phyloP scores from a whole-genome alignment of 37 sponge, comb jelly and placozoan species.

The Diacarnus erythraeanus region DNA sequence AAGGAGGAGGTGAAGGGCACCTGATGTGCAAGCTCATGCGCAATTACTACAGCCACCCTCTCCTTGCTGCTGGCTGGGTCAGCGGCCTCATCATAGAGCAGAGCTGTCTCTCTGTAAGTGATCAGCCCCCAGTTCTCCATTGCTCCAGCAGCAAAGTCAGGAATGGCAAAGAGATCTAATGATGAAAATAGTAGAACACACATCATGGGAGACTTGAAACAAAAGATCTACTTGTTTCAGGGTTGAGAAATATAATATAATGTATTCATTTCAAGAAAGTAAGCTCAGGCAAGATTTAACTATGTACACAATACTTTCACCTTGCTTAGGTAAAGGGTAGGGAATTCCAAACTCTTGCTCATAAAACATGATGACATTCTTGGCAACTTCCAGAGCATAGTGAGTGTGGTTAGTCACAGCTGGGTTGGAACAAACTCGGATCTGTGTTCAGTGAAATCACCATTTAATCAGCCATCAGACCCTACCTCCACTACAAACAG shows the following conservation, averaged over 20 bases:
- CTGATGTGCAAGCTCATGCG: slow-evolving; percentile 98
- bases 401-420: slow-evolving; percentile 51
- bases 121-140: slow-evolving; percentile 99
- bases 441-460: slow-evolving; percentile 46
- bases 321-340: slow-evolving; percentile 94
- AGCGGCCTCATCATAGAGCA: slow-evolving; percentile 63
- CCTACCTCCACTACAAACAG: no score
- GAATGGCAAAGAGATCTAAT: slow-evolving; percentile 94
- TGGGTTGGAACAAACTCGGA: slow-evolving; percentile 85
- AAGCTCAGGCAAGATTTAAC: no score
- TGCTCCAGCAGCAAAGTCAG: slow-evolving; percentile 92
- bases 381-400: slow-evolving; percentile 74
- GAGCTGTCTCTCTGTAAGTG: slow-evolving; percentile 89
- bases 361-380: slow-evolving; percentile 66
- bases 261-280: neutral
- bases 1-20: no score
- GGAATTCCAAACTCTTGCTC: slow-evolving; percentile 74
- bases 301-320: slow-evolving; percentile 38
- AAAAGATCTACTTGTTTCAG: no score
- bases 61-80: slow-evolving; percentile 68
- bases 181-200: no score
- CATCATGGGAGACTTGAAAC: no score
- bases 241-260: no score
- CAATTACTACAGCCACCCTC: slow-evolving; percentile 86
- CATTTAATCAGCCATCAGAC: no score